Percentiles rank a stretch among this genome's conserved stretches.
Conservation (phyloP, 2,113 vertebrate genomes). For the Rousettus leschenaultii region DNA sequence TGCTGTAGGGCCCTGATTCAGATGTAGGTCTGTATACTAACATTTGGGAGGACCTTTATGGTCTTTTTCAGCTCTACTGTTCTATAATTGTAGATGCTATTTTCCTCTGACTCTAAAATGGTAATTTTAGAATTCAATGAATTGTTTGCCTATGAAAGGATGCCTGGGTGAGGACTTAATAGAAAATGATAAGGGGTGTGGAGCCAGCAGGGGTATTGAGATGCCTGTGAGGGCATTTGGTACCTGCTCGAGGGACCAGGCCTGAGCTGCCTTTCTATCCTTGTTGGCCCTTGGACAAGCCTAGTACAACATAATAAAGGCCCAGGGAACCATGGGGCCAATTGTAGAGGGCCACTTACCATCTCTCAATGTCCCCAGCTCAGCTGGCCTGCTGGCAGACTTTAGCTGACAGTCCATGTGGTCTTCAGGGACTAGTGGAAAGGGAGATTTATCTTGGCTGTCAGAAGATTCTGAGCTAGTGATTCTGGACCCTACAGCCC, state of each 20-base stretch:
- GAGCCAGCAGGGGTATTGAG: neutral
- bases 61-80: neutral
- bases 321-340: neutral
- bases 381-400: neutral
- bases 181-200: neutral
- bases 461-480: neutral
- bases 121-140: neutral
- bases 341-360: neutral
- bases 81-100: neutral
- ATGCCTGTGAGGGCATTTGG: neutral
- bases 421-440: neutral
- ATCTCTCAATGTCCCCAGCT: constrained; percentile 18
- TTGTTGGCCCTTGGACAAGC: neutral
- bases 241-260: neutral
- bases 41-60: neutral
- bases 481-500: neutral
- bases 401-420: neutral
- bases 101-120: neutral
- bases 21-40: neutral
- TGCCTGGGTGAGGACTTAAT: neutral
- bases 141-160: neutral
- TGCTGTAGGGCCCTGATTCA: neutral
- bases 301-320: neutral
- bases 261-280: neutral
- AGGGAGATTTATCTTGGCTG: constrained; percentile 19